Conservation (phyloP, 92 coral and sea anemone species). For the Micromussa lordhowensis region DNA sequence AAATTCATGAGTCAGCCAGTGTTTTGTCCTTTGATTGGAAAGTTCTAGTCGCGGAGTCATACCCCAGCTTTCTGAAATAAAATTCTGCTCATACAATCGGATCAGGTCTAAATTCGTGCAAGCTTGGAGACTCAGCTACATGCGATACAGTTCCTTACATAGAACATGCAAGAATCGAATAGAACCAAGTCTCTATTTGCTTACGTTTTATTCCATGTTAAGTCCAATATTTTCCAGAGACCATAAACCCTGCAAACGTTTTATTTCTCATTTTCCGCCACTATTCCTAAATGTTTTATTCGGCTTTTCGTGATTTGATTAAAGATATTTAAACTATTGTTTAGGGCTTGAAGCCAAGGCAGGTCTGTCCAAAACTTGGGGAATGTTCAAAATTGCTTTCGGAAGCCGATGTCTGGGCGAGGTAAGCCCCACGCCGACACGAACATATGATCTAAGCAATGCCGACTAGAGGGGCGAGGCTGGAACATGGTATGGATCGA, state of each 20-base stretch:
- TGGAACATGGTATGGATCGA: not conserved
- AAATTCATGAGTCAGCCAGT: too few relatives aligned
- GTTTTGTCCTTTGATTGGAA: too few relatives aligned
- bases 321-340: not conserved
- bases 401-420: slow-evolving; percentile 18
- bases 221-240: not conserved
- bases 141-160: not conserved
- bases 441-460: slow-evolving; percentile 13
- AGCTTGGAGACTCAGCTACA: not conserved
- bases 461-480: not conserved
- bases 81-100: too few relatives aligned
- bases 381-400: slow-evolving; percentile 17
- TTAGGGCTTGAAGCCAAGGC: not conserved
- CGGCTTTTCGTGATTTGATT: not conserved
- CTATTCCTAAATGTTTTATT: not conserved
- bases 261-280: not conserved
- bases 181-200: not conserved
- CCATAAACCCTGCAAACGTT: not conserved
- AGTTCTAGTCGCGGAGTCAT: too few relatives aligned
- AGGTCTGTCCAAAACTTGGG: not conserved
- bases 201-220: not conserved
- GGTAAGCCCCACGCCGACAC: not conserved
- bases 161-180: not conserved
- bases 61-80: too few relatives aligned
- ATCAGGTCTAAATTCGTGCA: too few relatives aligned